These are phyloP conservation scores for Diprion similis DNA, from an alignment of 1,140 invertebrate genomes.

Conservation along the genomic window DNA sequence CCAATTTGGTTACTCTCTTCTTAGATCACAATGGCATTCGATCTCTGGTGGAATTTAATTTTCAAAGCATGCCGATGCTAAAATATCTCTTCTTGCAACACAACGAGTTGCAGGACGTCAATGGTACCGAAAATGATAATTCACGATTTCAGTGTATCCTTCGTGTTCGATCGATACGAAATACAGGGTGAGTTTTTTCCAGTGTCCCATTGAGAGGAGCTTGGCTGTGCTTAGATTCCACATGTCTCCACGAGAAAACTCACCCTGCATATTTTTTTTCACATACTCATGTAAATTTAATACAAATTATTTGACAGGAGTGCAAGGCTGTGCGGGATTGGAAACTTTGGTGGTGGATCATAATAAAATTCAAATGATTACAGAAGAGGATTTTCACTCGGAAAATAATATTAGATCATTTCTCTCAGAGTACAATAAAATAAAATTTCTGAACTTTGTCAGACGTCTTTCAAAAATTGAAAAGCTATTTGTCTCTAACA, in stretches of 20 bases:
- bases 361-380: slow-evolving; percentile 32
- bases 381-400: slow-evolving; percentile 24
- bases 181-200: too few species aligned
- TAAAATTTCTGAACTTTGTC: slow-evolving; percentile 31
- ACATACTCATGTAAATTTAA: too few species aligned
- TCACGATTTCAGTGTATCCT: not conserved
- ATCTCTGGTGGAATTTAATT: slow-evolving; percentile 23
- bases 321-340: slow-evolving; percentile 26
- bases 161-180: not conserved
- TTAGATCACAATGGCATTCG: slow-evolving; percentile 37
- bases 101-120: slow-evolving; percentile 27
- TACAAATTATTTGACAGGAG: slow-evolving; percentile 20
- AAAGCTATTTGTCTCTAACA: slow-evolving; percentile 34
- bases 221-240: too few species aligned
- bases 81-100: slow-evolving; percentile 36
- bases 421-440: slow-evolving; percentile 37
- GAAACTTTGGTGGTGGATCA: slow-evolving; percentile 33
- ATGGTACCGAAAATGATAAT: slow-evolving; percentile 23
- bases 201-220: too few species aligned
- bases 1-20: slow-evolving; percentile 32
- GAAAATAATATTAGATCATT: slow-evolving; percentile 28
- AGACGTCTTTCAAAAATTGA: slow-evolving; percentile 28
- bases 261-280: not conserved
- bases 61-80: slow-evolving; percentile 25
- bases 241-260: too few species aligned